Base-by-base conservation (phyloP, 2,113 vertebrate species). In the Nerophis lumbriciformis region DNA sequence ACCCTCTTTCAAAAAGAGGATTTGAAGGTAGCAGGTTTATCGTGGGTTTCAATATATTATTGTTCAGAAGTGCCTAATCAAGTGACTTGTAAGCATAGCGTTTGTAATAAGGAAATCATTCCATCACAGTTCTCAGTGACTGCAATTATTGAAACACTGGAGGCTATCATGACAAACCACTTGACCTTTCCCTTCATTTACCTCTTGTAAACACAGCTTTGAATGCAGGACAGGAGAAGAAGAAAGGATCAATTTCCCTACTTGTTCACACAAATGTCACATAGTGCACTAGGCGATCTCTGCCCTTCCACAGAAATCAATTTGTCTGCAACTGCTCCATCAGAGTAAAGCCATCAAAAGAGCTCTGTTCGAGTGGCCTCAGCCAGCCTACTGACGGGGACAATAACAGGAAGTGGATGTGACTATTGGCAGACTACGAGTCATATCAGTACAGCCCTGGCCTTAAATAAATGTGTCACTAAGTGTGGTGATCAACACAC, bases 361-460 rank as follows among this genome's bases (percentile, higher is more conserved):
- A 80, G 68, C 72, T 74, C 72, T 77, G 78, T 84, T 52, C 73
- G 69, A 80, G 71, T 70, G 55, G 79, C 72, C 81, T 83, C 75
- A 74, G 83, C 79, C 68, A 83, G 65, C 65, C 66, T 48, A 78
- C 69, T 77, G 67, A 64, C 63, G 61, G 65, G 72, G 83, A 82
- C 80, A 88, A 80, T 79, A 87, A 88, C 88, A 90, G 87, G 87
- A 90, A 88, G 85, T 83, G 78, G 75, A 77, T 74, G 73, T 74
- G 71, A 76, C 82, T 85, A 86, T 86, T 80, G 86, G 86, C 82
- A 85, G 79, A 69, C 69, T 69, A 44, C 64, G 59, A 84, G 78
- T 87, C 71, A 85, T 82, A 81, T 83, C 78, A 79, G 72, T 63
- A 73, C 60, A 69, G 63, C 76, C 78, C 55, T 54, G 28, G 77